phyloP scores from a whole-genome alignment of 2,797 vertebrate genomes.

The Gila robusta region DNA sequence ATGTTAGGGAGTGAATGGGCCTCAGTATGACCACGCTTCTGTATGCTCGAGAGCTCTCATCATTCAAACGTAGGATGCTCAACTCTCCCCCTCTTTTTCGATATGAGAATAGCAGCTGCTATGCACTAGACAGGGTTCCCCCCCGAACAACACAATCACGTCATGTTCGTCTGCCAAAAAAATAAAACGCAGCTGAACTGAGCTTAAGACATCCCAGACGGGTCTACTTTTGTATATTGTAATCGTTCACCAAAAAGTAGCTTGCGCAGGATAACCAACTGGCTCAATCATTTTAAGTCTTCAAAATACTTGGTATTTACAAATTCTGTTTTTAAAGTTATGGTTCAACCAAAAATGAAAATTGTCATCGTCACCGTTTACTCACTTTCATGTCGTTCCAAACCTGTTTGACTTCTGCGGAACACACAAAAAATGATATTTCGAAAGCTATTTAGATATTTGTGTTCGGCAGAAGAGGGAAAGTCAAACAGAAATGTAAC shows the following conservation, averaged over 20 bases:
- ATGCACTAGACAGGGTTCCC: conserved; percentile 54
- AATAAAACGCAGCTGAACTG: neutral
- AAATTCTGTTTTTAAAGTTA: neutral
- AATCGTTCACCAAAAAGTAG: neutral
- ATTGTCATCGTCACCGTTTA: neutral
- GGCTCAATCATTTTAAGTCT: neutral
- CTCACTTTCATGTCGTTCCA: neutral
- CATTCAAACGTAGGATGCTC: conserved; percentile 56
- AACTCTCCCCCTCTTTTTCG: conserved; percentile 28
- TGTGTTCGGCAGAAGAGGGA: neutral
- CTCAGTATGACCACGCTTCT: conserved; percentile 49
- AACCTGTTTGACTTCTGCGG: neutral
- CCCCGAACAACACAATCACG: conserved; percentile 50
- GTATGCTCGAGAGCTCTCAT: conserved; percentile 54
- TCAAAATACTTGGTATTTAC: neutral
- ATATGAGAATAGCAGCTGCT: conserved; percentile 59
- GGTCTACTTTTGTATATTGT: neutral
- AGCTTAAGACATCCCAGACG: neutral
- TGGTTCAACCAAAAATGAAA: neutral
- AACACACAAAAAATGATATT: neutral
- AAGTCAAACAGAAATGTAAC: neutral
- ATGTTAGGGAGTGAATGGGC: conserved; percentile 55
- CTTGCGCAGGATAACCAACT: neutral
- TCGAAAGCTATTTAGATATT: neutral
- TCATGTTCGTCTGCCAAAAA: conserved; percentile 45